These are phyloP conservation scores for Perca schrenkii DNA, from an alignment of 2,113 vertebrate genomes.

Conservation along the genomic window DNA sequence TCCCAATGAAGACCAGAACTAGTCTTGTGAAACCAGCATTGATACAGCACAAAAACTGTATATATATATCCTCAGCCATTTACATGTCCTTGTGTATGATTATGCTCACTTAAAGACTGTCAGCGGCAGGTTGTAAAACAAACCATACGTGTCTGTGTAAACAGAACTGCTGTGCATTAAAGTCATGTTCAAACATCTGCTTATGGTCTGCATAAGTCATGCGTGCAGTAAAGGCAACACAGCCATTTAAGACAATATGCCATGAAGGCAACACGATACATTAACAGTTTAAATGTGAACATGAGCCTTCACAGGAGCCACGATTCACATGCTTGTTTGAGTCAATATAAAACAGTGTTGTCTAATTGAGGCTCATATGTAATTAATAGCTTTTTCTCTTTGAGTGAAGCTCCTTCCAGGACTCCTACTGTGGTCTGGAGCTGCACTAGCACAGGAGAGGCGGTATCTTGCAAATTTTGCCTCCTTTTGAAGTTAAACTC, in stretches of 20 bases:
- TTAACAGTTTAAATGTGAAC: slow-evolving; percentile 46
- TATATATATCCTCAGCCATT: slow-evolving; percentile 40
- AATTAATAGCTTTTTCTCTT: slow-evolving; percentile 68
- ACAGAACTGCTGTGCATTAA: slow-evolving; percentile 49
- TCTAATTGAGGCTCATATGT: slow-evolving; percentile 73
- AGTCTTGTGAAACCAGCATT: slow-evolving; percentile 30
- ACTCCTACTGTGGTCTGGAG: slow-evolving; percentile 43
- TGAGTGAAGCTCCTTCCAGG: slow-evolving; percentile 58
- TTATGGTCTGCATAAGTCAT: slow-evolving; percentile 40
- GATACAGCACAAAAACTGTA: slow-evolving; percentile 23
- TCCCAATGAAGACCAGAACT: slow-evolving; percentile 20
- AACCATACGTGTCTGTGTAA: slow-evolving; percentile 54
- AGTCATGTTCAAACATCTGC: slow-evolving; percentile 57
- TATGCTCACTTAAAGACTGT: slow-evolving; percentile 36
- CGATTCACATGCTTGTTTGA: slow-evolving; percentile 26
- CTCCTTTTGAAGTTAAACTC: slow-evolving; percentile 73
- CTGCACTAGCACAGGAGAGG: slow-evolving; percentile 32
- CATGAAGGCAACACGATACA: slow-evolving; percentile 34
- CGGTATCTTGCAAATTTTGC: slow-evolving; percentile 39
- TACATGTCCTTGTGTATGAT: slow-evolving; percentile 38
- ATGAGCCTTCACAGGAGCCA: slow-evolving; percentile 27
- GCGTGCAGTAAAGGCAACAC: slow-evolving; percentile 26
- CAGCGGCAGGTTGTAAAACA: slow-evolving; percentile 63
- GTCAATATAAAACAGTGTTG: slow-evolving; percentile 37
- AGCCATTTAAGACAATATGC: slow-evolving; percentile 51